Conservation (phyloP, 2,888 invertebrate genomes). For the Polyploca ridens region DNA sequence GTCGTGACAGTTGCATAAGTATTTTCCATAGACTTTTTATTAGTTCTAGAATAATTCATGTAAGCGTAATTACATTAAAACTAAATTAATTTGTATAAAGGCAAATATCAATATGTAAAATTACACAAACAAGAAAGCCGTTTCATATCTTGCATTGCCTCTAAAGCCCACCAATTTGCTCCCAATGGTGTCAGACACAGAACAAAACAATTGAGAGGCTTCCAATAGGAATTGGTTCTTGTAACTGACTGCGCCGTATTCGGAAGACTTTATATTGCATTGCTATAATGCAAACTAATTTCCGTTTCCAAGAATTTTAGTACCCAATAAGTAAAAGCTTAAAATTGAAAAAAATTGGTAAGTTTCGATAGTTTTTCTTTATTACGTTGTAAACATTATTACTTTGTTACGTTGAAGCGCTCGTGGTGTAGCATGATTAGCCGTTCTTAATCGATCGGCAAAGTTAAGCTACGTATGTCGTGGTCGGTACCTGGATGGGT, state of each 20-base stretch:
- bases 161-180: not conserved
- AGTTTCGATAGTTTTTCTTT: too few species aligned
- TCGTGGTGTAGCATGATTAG: too few species aligned
- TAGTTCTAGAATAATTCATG: too few species aligned
- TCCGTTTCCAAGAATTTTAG: not conserved
- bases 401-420: too few species aligned
- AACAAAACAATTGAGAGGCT: not conserved
- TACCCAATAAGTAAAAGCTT: not conserved
- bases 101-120: not conserved
- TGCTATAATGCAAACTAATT: not conserved
- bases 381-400: too few species aligned
- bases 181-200: not conserved
- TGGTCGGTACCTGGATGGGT: too few species aligned
- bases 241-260: not conserved
- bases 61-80: too few species aligned
- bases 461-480: too few species aligned
- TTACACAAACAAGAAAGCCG: not conserved
- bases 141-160: not conserved
- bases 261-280: not conserved
- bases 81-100: not conserved
- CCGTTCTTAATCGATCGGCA: too few species aligned
- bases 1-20: too few species aligned
- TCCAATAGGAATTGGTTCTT: not conserved
- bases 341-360: not conserved
- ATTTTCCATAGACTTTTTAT: too few species aligned